phyloP scores from a whole-genome alignment of 2,888 invertebrate species.

The Campoletis raptor region DNA sequence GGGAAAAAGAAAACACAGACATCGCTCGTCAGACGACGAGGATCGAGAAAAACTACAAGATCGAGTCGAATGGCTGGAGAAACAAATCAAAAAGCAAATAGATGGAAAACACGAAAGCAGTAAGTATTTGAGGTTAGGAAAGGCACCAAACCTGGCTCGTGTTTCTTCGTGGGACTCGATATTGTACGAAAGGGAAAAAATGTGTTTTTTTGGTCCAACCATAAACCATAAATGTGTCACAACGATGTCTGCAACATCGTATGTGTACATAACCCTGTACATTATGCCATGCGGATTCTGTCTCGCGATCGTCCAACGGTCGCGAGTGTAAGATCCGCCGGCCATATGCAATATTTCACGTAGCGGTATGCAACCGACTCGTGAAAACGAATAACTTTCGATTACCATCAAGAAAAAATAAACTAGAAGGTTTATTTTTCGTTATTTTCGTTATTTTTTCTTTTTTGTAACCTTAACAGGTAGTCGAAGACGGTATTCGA shows the following conservation, averaged over 20 bases:
- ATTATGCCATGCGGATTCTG: conserved; percentile 53
- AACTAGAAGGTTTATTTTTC: not conserved
- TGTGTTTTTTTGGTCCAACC: conserved; percentile 57
- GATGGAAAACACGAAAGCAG: too few species aligned
- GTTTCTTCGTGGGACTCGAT: conserved; percentile 27
- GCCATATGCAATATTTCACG: not conserved
- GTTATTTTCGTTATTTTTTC: not conserved
- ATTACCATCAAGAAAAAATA: not conserved
- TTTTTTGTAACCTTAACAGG: not conserved
- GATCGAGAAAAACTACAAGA: conserved; percentile 31
- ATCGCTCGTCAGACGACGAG: conserved; percentile 47
- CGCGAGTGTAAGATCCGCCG: conserved; percentile 40
- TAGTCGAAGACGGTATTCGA: conserved; percentile 19
- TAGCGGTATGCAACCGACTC: not conserved
- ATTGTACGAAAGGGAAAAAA: conserved; percentile 29
- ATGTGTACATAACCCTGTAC: conserved; percentile 50
- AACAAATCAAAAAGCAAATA: too few species aligned
- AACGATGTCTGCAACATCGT: conserved; percentile 56
- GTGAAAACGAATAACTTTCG: not conserved
- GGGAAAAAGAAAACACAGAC: conserved; percentile 51
- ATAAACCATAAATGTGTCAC: conserved; percentile 37
- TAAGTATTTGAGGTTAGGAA: conserved; percentile 1
- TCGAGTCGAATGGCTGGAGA: conserved; percentile 54
- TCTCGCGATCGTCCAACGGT: conserved; percentile 54
- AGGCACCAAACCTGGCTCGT: conserved; percentile 14